Evolutionary conservation across 1,140 invertebrate species (phyloP), one percentile per base, ranked within the genome.

Genomic region (Neodiprion virginianus): DNA sequence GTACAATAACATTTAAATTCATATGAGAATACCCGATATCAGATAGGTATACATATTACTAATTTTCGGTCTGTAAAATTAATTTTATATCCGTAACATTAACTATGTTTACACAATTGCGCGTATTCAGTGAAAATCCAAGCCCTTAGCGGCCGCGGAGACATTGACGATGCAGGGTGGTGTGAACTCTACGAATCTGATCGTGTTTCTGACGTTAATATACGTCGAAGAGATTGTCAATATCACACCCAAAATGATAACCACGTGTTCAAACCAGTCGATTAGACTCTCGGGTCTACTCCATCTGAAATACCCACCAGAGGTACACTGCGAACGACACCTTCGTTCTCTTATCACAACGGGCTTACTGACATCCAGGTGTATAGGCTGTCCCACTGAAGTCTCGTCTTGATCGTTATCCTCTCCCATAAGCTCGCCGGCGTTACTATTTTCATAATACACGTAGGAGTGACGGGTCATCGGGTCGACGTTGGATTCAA

Each of bases 121-220:
- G 28, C 28, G 28, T 40, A 69, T 12, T 69, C 40, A 69, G 17
- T 69, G 17, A 12, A 8, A 75, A 40, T 28, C 66, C 66, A 88
- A 88, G 48, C 79, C 84, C 47, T 85, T 79, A 0, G 87, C 85
- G 0, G 88, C 88, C 23, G 82, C 82, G 0, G 88, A 88, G 5
- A 90, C 85, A 76, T 93, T 94, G 3, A 91, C 79, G 50, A 93
- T 89, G 84, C 92, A 94, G 23, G 93, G 92, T 21, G 91, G 90
- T 5, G 89, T 89, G 78, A 93, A 93, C 69, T 88, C 88, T 0
- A 91, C 91, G 53, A 89, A 92, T 50, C 79, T 83, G 53, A 92
- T 88, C 1, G 91, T 90, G 80, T 91, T 91, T 69, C 83, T 85
- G 77, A 93, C 86, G 83, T 91, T 93, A 0, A 91, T 89, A 79